phyloP scores from a whole-genome alignment of 92 coral and sea anemone genomes.

The Desmophyllum pertusum region DNA sequence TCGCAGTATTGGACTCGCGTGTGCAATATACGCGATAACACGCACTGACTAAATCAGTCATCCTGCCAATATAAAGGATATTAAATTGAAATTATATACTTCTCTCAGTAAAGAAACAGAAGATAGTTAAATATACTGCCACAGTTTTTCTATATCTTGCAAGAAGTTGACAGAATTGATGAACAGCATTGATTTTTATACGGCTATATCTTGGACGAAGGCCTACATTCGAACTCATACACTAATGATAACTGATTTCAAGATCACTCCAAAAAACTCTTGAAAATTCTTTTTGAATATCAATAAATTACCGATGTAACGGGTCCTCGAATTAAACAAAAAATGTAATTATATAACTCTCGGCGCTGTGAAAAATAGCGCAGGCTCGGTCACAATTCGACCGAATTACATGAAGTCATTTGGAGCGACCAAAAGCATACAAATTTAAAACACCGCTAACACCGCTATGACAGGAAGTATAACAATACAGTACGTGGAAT shows the following conservation, averaged over 20 bases:
- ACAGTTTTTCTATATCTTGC: conserved; percentile 10
- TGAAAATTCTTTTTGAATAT: background rate
- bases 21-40: background rate
- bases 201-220: background rate
- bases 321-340: background rate
- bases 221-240: background rate
- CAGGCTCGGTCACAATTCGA: background rate
- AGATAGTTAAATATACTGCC: background rate
- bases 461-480: background rate
- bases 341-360: background rate
- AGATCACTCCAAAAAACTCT: background rate
- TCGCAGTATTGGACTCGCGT: background rate
- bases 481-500: background rate
- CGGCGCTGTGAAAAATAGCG: background rate
- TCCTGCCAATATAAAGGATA: background rate
- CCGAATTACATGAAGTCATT: background rate
- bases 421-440: background rate
- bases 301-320: background rate
- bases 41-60: background rate
- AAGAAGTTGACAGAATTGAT: background rate
- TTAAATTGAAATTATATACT: background rate
- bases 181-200: too few relatives aligned
- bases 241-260: background rate
- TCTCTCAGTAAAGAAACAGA: background rate
- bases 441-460: background rate